Evolutionary conservation across 2,888 invertebrate species (phyloP).

Genomic region (Melinaea marsaeus): DNA sequence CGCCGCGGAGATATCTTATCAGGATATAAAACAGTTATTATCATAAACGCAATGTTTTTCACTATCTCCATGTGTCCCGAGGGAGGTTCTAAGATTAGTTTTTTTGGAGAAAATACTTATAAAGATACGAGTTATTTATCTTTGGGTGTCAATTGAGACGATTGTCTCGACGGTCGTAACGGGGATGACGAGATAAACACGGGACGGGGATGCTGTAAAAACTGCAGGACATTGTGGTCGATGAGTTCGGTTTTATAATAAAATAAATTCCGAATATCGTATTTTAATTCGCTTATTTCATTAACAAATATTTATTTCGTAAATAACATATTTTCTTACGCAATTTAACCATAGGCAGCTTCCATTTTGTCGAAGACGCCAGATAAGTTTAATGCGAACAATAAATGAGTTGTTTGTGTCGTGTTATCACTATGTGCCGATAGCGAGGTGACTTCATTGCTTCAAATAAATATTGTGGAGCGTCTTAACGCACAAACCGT

Average conservation of each 20-base stretch:
- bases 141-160: no score
- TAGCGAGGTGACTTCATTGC: slow-evolving; percentile 25
- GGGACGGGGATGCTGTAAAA: no score
- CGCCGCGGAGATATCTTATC: slow-evolving; percentile 31
- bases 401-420: slow-evolving; percentile 26
- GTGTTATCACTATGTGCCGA: slow-evolving; percentile 14
- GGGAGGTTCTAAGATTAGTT: slow-evolving; percentile 10
- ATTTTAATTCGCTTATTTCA: no score
- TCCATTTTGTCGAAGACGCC: background rate
- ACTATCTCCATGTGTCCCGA: slow-evolving; percentile 26
- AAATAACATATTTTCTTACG: background rate
- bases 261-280: no score
- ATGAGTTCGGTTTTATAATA: no score
- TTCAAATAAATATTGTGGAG: slow-evolving; percentile 6
- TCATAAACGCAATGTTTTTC: slow-evolving; percentile 49
- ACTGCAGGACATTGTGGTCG: no score
- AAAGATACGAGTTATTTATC: slow-evolving; percentile 4
- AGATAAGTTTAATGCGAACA: slow-evolving; percentile 11
- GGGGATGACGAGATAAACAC: no score
- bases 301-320: no score
- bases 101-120: background rate
- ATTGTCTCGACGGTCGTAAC: no score
- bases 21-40: slow-evolving; percentile 42
- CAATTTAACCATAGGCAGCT: background rate
- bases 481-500: background rate